phyloP scores from a whole-genome alignment of 1,140 invertebrate genomes.

The Caenorhabditis remanei region DNA sequence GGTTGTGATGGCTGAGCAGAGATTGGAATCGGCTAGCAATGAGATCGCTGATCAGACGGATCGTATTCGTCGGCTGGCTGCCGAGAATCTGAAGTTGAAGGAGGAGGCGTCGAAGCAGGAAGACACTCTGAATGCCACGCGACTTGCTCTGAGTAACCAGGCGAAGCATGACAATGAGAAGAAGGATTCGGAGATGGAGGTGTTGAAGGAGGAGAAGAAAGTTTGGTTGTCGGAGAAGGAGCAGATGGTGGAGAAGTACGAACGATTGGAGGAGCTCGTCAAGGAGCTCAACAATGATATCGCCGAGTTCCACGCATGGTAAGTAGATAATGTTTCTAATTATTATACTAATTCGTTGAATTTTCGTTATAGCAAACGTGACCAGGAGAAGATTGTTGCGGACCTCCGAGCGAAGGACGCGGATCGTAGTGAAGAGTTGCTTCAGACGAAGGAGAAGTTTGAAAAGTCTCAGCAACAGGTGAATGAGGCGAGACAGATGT shows the following conservation, averaged over 20 bases:
- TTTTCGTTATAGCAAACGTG: conserved; percentile 19
- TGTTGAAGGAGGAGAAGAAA: neutral
- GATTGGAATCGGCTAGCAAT: too few species aligned
- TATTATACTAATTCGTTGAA: too few species aligned
- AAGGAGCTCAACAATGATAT: conserved; percentile 23
- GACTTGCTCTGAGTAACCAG: neutral
- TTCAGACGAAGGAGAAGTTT: neutral
- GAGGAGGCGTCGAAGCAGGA: neutral
- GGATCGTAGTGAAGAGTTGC: neutral
- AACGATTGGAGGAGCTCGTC: neutral
- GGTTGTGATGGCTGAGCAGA: too few species aligned
- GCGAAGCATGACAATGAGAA: neutral
- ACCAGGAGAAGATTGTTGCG: neutral
- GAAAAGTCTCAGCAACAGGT: neutral
- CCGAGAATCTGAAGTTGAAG: neutral
- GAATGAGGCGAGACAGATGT: too few species aligned
- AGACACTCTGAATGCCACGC: neutral
- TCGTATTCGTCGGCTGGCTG: too few species aligned
- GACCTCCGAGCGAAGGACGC: neutral
- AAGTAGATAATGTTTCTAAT: neutral
- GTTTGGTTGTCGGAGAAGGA: neutral
- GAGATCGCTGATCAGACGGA: too few species aligned
- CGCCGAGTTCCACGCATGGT: conserved; percentile 15
- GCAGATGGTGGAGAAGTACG: neutral
- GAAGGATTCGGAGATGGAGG: neutral